Evolutionary conservation across 2,888 invertebrate species (phyloP), one percentile per base, ranked within the genome.

Genomic region (Iphiclides podalirius): DNA sequence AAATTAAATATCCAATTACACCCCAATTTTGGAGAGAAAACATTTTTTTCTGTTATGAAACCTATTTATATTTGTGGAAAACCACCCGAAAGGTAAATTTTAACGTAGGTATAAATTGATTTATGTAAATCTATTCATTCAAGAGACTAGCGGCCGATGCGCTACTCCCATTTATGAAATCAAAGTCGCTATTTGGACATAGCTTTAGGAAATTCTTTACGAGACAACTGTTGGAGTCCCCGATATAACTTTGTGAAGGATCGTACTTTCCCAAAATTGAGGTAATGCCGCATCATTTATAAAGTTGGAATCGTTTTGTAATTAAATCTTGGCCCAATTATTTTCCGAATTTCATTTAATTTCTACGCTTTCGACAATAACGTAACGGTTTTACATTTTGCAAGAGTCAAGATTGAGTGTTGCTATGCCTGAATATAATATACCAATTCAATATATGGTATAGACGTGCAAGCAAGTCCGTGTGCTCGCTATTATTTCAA

Each of bases 41-140:
- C 20, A 20, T 20, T 4, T 20, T 20, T 20, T 20, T 20, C 20
- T 6, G n/a, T 20, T 4, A 20, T 20, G 6, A 20, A 20, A 20
- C 20, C 4, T 4, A 20, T 20, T 20, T 20, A 20, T 4, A 20
- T 20, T 20, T 6, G 20, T 20, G 4, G n/a, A n/a, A 20, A 20
- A 20, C 6, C 20, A 6, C 3, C 20, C 3, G 20, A 20, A 20
- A 20, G 4, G 3, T 20, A 4, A 20, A 20, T 20, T 20, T 20
- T 20, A 20, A n/a, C n/a, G n/a, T 20, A 6, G 4, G 12, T 37
- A 23, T 20, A 34, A 42, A 42, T 42, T 33, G 17, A 34, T 43
- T 43, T 43, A 43, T 35, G 17, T 33, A 35, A 43, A 43, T 36
- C 36, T 11, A 14, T 42, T 34, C 14, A 23, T 41, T 33, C 17